Evolutionary conservation across 1,140 invertebrate species (phyloP).

Genomic region (Penaeus vannamei): DNA sequence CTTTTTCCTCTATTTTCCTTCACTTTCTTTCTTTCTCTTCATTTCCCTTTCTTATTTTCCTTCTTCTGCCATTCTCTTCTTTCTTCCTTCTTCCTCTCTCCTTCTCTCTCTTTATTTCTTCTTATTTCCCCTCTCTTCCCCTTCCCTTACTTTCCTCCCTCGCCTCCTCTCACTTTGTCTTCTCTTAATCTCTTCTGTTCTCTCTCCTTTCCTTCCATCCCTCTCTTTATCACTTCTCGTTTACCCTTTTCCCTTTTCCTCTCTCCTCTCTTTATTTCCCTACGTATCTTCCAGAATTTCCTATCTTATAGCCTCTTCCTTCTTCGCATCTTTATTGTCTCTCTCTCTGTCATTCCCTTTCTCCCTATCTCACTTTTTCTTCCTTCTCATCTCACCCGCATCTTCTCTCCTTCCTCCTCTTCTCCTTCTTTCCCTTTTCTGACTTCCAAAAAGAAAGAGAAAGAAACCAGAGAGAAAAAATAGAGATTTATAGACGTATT

Average conservation of each 20-base stretch:
- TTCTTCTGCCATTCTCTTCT: neutral
- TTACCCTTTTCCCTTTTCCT: neutral
- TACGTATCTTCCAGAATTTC: neutral
- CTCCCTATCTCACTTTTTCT: too few species aligned
- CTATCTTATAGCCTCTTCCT: neutral
- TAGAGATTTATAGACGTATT: neutral
- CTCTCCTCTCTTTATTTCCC: neutral
- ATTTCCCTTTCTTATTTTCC: neutral
- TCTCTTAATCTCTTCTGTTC: neutral
- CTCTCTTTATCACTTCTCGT: neutral
- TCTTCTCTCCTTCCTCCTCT: neutral
- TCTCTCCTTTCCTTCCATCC: neutral
- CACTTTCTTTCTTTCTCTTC: neutral
- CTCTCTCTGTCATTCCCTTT: neutral
- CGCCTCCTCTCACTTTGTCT: neutral
- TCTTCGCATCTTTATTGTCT: neutral
- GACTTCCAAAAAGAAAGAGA: too few species aligned
- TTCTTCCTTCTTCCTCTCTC: neutral
- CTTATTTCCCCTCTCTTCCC: neutral
- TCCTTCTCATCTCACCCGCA: neutral
- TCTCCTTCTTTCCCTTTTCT: neutral
- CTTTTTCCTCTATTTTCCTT: neutral
- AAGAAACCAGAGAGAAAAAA: too few species aligned
- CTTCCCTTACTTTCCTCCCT: neutral
- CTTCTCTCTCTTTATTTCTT: neutral